Base-by-base conservation (phyloP, 2,113 vertebrate genomes). In the Thinocorus orbignyianus region DNA sequence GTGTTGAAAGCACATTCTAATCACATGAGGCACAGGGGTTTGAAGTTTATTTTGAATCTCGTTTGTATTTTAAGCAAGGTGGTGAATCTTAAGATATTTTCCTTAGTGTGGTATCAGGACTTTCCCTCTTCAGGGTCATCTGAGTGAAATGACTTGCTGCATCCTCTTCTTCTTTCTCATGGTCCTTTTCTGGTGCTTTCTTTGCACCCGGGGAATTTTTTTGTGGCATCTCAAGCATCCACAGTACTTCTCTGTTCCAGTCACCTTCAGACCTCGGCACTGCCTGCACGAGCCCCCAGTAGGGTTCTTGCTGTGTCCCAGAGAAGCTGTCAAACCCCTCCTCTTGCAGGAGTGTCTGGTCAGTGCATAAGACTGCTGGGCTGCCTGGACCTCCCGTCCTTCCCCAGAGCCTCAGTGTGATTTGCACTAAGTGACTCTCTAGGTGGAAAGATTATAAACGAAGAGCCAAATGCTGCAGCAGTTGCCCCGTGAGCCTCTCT, bases 311-410 rank as follows among this genome's bases (percentile, higher is more conserved):
- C 62, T 76, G n/a, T 66, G 62, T 80, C 26, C n/a, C 55, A 42
- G 62, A 76, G 87, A 64, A 88, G 35, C 61, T 86, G 42, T 19
- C 46, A 33, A 37, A 52, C 46, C 41, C 10, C 49, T 25, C 33
- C 5, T 57, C 16, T 80, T 0, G 0, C 37, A 49, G 62, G 66
- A 82, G 42, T 28, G 2, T 0, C 65, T 70, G 85, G 44, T 84
- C 5, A 1, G 41, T 78, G 35, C 0, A 0, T 26, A 42, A 22
- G 23, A 37, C 54, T 0, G 1, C 46, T 14, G 13, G 22, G 19
- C 54, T 92, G 42, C 79, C n/a, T 35, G 61, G n/a, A 91, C 37
- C 30, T 30, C 7, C 3, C 0, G 0, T 68, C 57, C 71, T 61
- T 60, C 28, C 42, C 42, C 25, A 39, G 7, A 65, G 58, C 54